These are phyloP conservation scores for Pogonophryne albipinna DNA, from an alignment of 2,797 vertebrate genomes.

Conservation along the genomic window DNA sequence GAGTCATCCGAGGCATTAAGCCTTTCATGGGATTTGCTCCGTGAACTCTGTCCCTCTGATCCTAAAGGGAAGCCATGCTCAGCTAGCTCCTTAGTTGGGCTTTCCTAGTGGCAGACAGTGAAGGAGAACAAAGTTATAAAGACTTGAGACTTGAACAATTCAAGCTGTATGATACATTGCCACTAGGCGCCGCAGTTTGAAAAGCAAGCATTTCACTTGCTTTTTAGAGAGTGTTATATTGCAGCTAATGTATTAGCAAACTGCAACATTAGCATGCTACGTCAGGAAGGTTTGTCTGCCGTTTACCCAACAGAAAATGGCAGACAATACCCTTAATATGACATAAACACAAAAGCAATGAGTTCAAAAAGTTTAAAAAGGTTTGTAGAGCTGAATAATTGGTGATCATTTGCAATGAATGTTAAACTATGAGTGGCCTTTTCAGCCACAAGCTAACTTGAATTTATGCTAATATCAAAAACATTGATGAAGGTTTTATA, in stretches of 20 bases:
- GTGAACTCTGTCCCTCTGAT: slow-evolving; percentile 71
- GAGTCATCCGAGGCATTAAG: slow-evolving; percentile 78
- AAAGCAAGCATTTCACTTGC: background rate
- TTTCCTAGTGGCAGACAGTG: slow-evolving; percentile 85
- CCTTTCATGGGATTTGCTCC: slow-evolving; percentile 65
- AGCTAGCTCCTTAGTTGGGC: slow-evolving; percentile 91
- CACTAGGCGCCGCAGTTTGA: too few species aligned
- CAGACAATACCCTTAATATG: background rate
- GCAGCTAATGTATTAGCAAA: background rate
- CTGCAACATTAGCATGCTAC: background rate
- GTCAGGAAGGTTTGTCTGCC: background rate
- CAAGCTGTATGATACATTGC: background rate
- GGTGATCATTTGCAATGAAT: too few species aligned
- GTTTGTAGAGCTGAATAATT: too few species aligned
- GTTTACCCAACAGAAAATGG: background rate
- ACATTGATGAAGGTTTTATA: background rate
- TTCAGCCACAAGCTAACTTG: background rate
- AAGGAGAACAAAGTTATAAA: background rate
- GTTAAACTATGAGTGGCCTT: background rate
- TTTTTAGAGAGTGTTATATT: background rate
- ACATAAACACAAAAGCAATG: background rate
- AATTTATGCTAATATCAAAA: background rate
- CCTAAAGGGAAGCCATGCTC: slow-evolving; percentile 84
- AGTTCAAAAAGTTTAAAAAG: background rate
- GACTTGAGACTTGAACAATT: background rate